phyloP scores from a whole-genome alignment of 2,888 invertebrate genomes.

The Plagodis dolabraria region DNA sequence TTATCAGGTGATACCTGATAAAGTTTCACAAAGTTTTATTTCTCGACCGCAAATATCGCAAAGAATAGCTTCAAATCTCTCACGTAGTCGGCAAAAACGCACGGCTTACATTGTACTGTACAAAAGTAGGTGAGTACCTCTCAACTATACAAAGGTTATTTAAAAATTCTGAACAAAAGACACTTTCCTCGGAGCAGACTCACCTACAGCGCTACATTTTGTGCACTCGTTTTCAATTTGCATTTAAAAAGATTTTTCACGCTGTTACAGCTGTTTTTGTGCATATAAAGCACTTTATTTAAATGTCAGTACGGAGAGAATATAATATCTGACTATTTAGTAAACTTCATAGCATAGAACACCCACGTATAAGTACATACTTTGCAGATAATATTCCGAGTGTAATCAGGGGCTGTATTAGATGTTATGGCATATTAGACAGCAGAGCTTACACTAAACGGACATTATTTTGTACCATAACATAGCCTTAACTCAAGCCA shows the following conservation, averaged over 20 bases:
- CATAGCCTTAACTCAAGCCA: conserved; percentile 12
- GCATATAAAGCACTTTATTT: not conserved
- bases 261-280: conserved; percentile 11
- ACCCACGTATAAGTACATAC: no score
- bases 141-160: conserved; percentile 34
- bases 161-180: conserved; percentile 41
- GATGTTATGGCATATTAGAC: conserved; percentile 27
- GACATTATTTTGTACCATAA: conserved; percentile 19
- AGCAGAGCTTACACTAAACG: conserved; percentile 18
- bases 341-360: no score
- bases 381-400: not conserved
- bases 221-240: conserved; percentile 35
- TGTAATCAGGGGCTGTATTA: conserved; percentile 24
- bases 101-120: conserved; percentile 17
- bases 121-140: conserved; percentile 36
- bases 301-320: not conserved
- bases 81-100: conserved; percentile 29
- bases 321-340: no score
- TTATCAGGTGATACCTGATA: conserved; percentile 20
- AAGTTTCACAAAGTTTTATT: conserved; percentile 22
- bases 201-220: conserved; percentile 32
- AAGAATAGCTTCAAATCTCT: conserved; percentile 18
- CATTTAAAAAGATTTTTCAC: conserved; percentile 32
- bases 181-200: conserved; percentile 29
- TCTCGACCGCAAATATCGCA: conserved; percentile 13